phyloP scores from a whole-genome alignment of 2,797 vertebrate genomes.

The Melanotaenia maccullochi region DNA sequence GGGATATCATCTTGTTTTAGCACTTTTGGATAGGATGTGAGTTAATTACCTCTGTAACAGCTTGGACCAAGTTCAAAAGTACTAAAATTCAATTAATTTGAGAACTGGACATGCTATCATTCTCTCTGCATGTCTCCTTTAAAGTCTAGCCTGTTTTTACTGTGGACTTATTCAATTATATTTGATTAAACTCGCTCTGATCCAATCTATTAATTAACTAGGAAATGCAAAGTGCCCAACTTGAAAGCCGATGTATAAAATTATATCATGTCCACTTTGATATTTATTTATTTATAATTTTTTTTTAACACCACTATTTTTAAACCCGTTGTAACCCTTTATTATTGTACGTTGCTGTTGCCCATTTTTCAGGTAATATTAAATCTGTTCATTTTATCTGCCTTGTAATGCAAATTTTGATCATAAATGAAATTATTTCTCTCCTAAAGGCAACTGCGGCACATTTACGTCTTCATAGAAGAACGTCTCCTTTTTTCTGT shows the following conservation, averaged over 20 bases:
- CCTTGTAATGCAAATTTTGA: conserved; percentile 64
- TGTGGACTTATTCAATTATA: conserved; percentile 88
- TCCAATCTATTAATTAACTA: conserved; percentile 90
- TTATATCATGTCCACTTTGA: conserved; percentile 84
- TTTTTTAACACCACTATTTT: conserved; percentile 54
- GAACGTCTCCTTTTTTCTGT: conserved; percentile 26
- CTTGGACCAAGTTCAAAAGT: conserved; percentile 87
- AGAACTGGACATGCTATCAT: conserved; percentile 88
- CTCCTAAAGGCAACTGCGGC: conserved; percentile 54
- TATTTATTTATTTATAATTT: conserved; percentile 79
- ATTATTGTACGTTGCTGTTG: conserved; percentile 46
- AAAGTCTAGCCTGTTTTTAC: conserved; percentile 86
- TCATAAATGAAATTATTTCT: conserved; percentile 58
- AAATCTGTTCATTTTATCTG: conserved; percentile 65
- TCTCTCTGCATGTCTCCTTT: conserved; percentile 81
- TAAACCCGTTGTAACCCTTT: conserved; percentile 59
- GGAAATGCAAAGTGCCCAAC: conserved; percentile 83
- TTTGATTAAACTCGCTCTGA: conserved; percentile 88
- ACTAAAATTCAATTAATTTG: conserved; percentile 89
- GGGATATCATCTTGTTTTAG: conserved; percentile 76
- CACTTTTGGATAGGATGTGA: conserved; percentile 80
- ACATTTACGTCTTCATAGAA: conserved; percentile 43
- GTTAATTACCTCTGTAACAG: conserved; percentile 82
- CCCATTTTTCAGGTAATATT: conserved; percentile 65
- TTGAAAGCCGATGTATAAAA: conserved; percentile 84